Evolutionary conservation across 2,797 vertebrate species (phyloP), one percentile per base, ranked within the genome.

Genomic region (Hemibagrus guttatus): DNA sequence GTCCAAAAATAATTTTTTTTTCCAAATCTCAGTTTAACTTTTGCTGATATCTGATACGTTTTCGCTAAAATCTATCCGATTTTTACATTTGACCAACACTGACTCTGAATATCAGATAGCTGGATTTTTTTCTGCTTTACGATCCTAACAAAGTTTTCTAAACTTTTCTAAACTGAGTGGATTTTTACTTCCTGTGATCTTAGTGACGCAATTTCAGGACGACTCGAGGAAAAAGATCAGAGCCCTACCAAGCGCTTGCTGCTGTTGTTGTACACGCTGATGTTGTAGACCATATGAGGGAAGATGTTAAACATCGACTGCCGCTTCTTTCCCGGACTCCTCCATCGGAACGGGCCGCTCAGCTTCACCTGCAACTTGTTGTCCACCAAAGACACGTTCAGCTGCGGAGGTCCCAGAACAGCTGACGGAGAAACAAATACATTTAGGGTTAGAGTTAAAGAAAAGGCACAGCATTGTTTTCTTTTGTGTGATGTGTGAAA

Each of bases 281-380:
- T 87, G 63, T 91, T 90, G 88, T 95, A 96, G 31, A 58, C 88
- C 94, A 95, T 94, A 0, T 91, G 71, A 4, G 87, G 88, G 90
- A 94, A 94, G 5, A 95, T 26, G 0, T 81, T 80, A 19, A 76
- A 89, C 91, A 96, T 93, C 17, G 93, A 89, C 52, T 90, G 56
- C 0, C 35, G 79, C 31, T 89, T 84, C 14, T 87, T 92, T 75
- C 90, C 91, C 11, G 90, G 83, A 0, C 83, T 90, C 17, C 84
- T 92, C 91, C 94, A 93, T 69, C 91, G 93, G 92, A 93, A 93
- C 16, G 96, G 96, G 54, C 94, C 95, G 17, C 56, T 92, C 39
- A 96, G 58, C 61, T 35, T 87, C 79, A 96, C 42, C 16, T 89
- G 56, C 7, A 93, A 90, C 6, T 59, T 91, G 79, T 91, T 92